A percentile compares a stretch with the other conserved stretches of the same genome.
phyloP scores from a whole-genome alignment of 2,888 invertebrate genomes.

The Allacma fusca region DNA sequence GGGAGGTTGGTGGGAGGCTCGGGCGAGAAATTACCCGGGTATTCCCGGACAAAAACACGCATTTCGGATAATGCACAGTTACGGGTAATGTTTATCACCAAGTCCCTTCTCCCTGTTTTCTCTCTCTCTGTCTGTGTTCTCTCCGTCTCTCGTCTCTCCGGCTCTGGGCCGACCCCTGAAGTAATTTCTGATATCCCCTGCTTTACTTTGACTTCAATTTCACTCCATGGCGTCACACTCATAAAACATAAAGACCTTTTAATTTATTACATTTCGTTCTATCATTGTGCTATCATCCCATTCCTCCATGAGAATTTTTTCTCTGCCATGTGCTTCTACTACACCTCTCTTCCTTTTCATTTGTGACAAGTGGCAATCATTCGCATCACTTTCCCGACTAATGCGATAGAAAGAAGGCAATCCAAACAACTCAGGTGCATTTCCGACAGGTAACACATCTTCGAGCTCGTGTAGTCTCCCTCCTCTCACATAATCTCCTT shows the following conservation, averaged over 20 bases:
- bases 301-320: slow-evolving; percentile 39
- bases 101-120: slow-evolving; percentile 43
- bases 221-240: slow-evolving; percentile 53
- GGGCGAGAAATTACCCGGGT: slow-evolving; percentile 46
- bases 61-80: slow-evolving; percentile 51
- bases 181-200: slow-evolving; percentile 51
- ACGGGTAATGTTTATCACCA: slow-evolving; percentile 50
- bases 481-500: slow-evolving; percentile 1
- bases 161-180: slow-evolving; percentile 49
- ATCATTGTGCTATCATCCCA: slow-evolving; percentile 45
- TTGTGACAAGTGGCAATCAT: slow-evolving; percentile 41
- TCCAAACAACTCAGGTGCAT: slow-evolving; percentile 31
- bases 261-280: slow-evolving; percentile 47
- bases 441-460: slow-evolving; percentile 23
- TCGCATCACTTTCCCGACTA: slow-evolving; percentile 23
- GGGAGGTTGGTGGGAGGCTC: slow-evolving; percentile 43
- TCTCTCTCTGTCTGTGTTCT: slow-evolving; percentile 6
- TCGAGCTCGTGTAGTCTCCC: not conserved
- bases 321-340: slow-evolving; percentile 44
- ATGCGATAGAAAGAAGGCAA: slow-evolving; percentile 29
- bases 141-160: slow-evolving; percentile 33
- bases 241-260: slow-evolving; percentile 52
- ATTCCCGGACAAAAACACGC: slow-evolving; percentile 47
- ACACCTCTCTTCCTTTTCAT: slow-evolving; percentile 30
- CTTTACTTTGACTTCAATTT: slow-evolving; percentile 53